phyloP scores from a whole-genome alignment of 2,113 vertebrate species.

The Zapus hudsonius region DNA sequence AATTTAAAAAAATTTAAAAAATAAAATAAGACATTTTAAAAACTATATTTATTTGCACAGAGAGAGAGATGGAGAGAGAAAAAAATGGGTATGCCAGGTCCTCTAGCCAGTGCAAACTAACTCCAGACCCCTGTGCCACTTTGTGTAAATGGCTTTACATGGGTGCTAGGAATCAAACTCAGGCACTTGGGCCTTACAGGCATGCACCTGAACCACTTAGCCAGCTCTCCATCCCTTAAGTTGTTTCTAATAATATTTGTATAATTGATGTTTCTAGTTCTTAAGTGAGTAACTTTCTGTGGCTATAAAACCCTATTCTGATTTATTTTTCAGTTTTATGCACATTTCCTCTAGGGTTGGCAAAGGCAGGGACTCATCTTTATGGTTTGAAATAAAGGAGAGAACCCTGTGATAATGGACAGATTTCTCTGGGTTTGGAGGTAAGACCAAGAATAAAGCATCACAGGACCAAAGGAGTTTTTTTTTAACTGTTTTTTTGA shows the following conservation, averaged over 20 bases:
- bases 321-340: conserved; percentile 43
- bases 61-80: no score
- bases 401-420: not conserved
- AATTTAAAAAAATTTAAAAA: no score
- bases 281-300: conserved; percentile 43
- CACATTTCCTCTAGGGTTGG: conserved; percentile 35
- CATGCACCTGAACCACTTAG: no score
- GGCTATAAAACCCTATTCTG: conserved; percentile 46
- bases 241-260: no score
- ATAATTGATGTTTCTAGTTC: conserved; percentile 9
- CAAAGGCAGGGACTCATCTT: conserved; percentile 31
- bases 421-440: not conserved
- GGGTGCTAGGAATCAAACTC: not conserved
- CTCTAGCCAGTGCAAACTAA: no score
- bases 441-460: conserved; percentile 28
- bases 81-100: no score
- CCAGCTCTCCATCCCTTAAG: no score
- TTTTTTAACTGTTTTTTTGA: no score
- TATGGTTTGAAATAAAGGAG: conserved; percentile 56
- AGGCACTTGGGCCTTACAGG: no score
- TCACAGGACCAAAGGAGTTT: not conserved
- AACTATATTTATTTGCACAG: no score
- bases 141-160: not conserved
- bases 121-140: no score
- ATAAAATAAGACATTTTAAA: no score